phyloP scores from a whole-genome alignment of 2,797 vertebrate species.

The Myioborus miniatus region DNA sequence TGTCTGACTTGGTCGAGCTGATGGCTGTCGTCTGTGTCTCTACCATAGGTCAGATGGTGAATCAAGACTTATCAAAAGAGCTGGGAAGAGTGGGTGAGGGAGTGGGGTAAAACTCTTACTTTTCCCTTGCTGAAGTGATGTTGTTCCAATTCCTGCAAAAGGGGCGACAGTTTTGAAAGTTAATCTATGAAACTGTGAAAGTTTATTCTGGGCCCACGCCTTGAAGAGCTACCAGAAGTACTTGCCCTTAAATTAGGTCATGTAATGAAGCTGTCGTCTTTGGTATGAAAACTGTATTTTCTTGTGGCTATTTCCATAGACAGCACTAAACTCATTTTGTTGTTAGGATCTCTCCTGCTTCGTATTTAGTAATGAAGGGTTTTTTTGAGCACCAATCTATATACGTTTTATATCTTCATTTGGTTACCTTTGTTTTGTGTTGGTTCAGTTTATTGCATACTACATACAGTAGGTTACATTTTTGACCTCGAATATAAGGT shows the following conservation, averaged over 20 bases:
- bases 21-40: conserved; percentile 29
- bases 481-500: not conserved
- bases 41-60: not conserved
- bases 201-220: not conserved
- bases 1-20: not conserved
- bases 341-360: not conserved
- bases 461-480: not conserved
- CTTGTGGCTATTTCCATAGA: not conserved
- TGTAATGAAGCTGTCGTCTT: not conserved
- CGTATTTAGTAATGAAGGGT: not conserved
- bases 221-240: not conserved
- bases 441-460: not conserved
- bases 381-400: not conserved
- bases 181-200: not conserved
- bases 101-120: not conserved
- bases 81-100: not conserved
- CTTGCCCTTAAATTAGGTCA: not conserved
- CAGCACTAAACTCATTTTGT: not conserved
- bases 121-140: not conserved
- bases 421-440: not conserved
- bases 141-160: not conserved
- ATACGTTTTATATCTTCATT: not conserved
- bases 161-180: not conserved
- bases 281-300: not conserved
- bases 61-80: not conserved